phyloP scores from a whole-genome alignment of 2,113 vertebrate genomes.

The Epinephelus cyanopodus region DNA sequence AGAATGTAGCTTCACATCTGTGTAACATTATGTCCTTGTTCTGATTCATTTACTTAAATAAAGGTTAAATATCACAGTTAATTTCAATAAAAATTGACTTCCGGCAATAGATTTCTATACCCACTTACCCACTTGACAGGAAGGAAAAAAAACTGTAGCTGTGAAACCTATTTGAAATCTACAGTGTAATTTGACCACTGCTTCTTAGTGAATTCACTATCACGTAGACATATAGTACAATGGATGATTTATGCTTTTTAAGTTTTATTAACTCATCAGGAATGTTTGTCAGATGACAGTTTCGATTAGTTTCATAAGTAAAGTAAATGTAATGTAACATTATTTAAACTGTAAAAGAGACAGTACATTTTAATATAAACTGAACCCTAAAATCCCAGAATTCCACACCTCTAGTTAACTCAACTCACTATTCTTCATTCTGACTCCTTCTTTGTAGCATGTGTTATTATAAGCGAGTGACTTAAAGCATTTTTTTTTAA shows the following conservation, averaged over 20 bases:
- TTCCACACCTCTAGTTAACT: neutral
- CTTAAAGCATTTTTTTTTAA: slow-evolving; percentile 14
- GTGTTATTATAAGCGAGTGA: slow-evolving; percentile 42
- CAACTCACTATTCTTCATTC: slow-evolving; percentile 3
- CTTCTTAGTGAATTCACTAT: neutral
- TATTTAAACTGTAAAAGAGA: neutral
- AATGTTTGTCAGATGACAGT: neutral
- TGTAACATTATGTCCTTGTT: too few species aligned
- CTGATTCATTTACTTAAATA: too few species aligned
- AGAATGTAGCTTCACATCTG: too few species aligned
- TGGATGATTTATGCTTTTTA: too few species aligned
- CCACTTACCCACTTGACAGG: too few species aligned
- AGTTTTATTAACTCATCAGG: neutral
- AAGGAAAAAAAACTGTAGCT: too few species aligned
- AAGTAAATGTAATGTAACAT: neutral
- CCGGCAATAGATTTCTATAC: too few species aligned
- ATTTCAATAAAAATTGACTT: too few species aligned
- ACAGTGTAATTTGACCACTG: neutral
- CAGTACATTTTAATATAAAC: neutral
- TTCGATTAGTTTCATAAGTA: neutral
- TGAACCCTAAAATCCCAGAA: slow-evolving; percentile 6
- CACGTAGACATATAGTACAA: too few species aligned
- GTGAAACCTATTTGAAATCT: too few species aligned
- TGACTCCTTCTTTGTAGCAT: neutral
- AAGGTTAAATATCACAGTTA: too few species aligned